Conservation (phyloP, 30 jellyfish, hydroid and myxozoan genomes). For the Turritopsis rubra region DNA sequence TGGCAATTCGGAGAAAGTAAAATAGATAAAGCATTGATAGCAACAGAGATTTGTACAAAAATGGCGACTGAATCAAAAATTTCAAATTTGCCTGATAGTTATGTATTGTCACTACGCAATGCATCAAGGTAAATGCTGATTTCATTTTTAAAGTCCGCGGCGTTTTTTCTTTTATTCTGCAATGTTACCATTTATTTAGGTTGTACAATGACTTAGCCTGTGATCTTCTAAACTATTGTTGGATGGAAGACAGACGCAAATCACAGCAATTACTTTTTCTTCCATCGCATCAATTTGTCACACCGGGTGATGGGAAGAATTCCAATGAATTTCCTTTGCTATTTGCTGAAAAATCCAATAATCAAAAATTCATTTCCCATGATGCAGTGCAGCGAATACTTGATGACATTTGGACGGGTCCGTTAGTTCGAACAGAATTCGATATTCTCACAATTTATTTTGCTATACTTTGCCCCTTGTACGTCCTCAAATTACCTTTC, state of each 20-base stretch:
- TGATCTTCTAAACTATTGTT: constrained; percentile 57
- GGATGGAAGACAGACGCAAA: constrained; percentile 31
- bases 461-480: constrained; percentile 9
- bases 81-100: constrained; percentile 53
- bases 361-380: constrained; percentile 63
- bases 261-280: constrained; percentile 49
- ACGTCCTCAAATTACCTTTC: neutral
- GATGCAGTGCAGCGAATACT: constrained; percentile 61
- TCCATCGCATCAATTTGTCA: constrained; percentile 44
- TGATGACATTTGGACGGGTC: constrained; percentile 79
- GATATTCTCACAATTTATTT: neutral
- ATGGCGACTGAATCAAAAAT: constrained; percentile 51
- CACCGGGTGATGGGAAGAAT: neutral
- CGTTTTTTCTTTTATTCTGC: neutral
- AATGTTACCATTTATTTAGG: neutral
- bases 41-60: constrained; percentile 32
- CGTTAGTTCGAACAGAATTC: constrained; percentile 5
- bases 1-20: constrained; percentile 61
- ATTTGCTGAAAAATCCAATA: constrained; percentile 64
- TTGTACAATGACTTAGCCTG: constrained; percentile 49
- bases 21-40: constrained; percentile 72
- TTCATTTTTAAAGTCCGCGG: neutral
- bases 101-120: neutral
- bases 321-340: constrained; percentile 12
- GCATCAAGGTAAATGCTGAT: neutral